phyloP scores from a whole-genome alignment of 2,113 vertebrate species.

The Rhinoptilus africanus region DNA sequence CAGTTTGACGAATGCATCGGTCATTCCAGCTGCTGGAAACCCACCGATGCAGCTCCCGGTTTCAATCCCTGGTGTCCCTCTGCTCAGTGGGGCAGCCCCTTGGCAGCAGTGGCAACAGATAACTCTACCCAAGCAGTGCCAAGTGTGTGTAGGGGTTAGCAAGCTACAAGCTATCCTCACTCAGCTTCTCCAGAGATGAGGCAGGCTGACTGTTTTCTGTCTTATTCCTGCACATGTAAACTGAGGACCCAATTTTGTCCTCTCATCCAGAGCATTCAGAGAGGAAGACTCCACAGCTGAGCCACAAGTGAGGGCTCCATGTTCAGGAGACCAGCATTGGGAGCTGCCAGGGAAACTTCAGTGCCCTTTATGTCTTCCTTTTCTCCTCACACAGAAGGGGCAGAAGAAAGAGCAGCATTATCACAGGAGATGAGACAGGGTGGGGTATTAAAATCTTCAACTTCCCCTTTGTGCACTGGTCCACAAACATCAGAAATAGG shows the following conservation, averaged over 20 bases:
- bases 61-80: neutral
- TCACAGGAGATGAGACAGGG: neutral
- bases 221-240: neutral
- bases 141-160: fast-evolving
- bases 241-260: neutral
- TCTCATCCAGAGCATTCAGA: neutral
- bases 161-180: neutral
- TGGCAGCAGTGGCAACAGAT: neutral
- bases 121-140: neutral
- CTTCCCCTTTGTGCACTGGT: neutral
- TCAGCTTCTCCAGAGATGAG: neutral
- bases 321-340: neutral
- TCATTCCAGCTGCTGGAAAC: neutral
- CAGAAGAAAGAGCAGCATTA: neutral
- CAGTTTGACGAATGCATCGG: neutral
- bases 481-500: neutral
- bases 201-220: neutral
- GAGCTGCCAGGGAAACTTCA: neutral
- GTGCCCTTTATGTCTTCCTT: neutral
- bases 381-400: neutral
- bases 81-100: neutral
- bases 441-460: neutral
- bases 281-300: neutral
- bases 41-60: fast-evolving
- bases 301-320: neutral